Evolutionary conservation across 2,113 vertebrate species (phyloP), one percentile per base, ranked within the genome.

Genomic region (Apistogramma diplotaenia): DNA sequence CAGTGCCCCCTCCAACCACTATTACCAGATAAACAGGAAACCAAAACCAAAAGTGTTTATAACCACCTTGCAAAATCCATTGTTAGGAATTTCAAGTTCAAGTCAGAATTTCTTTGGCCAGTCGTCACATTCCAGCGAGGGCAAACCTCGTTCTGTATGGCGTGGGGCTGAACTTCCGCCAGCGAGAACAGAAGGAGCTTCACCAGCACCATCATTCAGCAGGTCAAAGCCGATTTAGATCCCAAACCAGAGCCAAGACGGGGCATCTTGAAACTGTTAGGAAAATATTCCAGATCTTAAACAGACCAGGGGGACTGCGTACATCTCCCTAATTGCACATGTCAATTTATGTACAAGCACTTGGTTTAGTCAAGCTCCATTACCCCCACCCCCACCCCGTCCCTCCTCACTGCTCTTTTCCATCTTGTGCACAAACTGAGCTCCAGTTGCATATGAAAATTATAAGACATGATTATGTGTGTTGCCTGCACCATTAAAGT

Each of bases 251-350:
- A 90, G 89, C 89, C 91, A 90, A 91, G 91, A 88, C 81, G 86
- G 88, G 88, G 89, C 94, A 94, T 95, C 91, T 94, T 93, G 90
- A 94, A 95, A 84, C 87, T 89, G 91, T 93, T 95, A 94, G 90
- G 91, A 92, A 95, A 94, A 85, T 91, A 92, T 94, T 91, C 86
- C 85, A 89, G 89, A 93, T 91, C 89, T 91, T 91, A 92, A 94
- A 93, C 91, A 93, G 90, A 93, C 87, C 85, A 78, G 79, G 82
- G 89, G 87, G 93, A 91, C 87, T 93, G 93, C 92, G 91, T 93
- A 93, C 90, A 88, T 93, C 90, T 90, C 85, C 85, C 82, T 94
- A 94, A 94, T 94, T 94, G 86, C 90, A 93, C 86, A 92, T 90
- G 92, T 92, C 91, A 93, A 92, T 93, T 93, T 93, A 93, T 93